A percentile compares a stretch with the other conserved stretches of the same genome.
phyloP scores from a whole-genome alignment of 2,113 vertebrate species.

The Orientallactaga bullata region DNA sequence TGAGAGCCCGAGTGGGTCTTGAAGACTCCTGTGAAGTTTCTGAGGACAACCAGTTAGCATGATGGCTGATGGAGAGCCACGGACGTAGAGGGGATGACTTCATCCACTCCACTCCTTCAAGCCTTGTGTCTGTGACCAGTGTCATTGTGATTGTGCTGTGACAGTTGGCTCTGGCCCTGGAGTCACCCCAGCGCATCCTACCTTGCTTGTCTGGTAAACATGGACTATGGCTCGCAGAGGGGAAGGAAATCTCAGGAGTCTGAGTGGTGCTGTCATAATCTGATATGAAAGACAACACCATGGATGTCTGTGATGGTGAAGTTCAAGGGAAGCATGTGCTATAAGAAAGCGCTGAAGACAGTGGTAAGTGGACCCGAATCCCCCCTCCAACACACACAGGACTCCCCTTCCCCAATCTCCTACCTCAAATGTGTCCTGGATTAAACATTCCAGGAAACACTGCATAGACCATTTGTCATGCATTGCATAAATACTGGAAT shows the following conservation, averaged over 20 bases:
- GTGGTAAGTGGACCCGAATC: not conserved
- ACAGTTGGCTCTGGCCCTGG: not conserved
- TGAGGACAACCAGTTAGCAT: not conserved
- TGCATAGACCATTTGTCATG: slow-evolving; percentile 40
- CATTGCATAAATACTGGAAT: slow-evolving; percentile 77
- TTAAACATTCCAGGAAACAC: slow-evolving; percentile 70
- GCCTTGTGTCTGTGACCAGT: not conserved
- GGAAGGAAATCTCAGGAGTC: slow-evolving; percentile 12
- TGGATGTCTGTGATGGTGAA: not conserved
- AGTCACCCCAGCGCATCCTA: not conserved
- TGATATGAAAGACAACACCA: slow-evolving; percentile 28
- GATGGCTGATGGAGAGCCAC: not conserved
- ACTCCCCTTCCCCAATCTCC: not conserved
- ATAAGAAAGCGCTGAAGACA: not conserved
- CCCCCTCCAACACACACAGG: no score
- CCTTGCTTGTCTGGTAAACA: not conserved
- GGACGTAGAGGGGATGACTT: not conserved
- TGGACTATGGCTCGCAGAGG: not conserved
- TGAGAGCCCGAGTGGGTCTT: not conserved
- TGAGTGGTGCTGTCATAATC: slow-evolving; percentile 3
- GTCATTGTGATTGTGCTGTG: not conserved
- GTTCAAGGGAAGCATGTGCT: not conserved
- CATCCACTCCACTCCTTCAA: not conserved
- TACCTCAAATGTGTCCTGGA: not conserved
- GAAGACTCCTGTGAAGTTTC: not conserved